Conservation (phyloP, 2,888 invertebrate genomes). For the Idaea aversata region DNA sequence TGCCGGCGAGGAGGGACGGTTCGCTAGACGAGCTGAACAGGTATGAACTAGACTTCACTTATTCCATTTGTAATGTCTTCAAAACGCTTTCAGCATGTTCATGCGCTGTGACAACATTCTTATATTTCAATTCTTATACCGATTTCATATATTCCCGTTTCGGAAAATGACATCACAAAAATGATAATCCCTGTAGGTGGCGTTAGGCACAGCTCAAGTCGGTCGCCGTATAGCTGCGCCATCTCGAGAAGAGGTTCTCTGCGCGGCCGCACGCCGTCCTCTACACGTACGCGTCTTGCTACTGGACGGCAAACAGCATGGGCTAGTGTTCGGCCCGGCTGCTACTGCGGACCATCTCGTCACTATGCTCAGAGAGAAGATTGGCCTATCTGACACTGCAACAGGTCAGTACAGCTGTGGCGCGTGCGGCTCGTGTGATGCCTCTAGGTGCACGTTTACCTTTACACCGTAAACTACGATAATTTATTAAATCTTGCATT, state of each 20-base stretch:
- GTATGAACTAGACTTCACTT: conserved; percentile 44
- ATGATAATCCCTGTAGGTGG: conserved; percentile 48
- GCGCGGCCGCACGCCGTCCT: conserved; percentile 93
- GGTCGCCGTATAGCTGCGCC: conserved; percentile 94
- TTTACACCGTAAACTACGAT: too few relatives aligned
- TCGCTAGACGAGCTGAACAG: conserved; percentile 95
- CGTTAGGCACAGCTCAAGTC: conserved; percentile 71
- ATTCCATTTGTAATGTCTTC: too few relatives aligned
- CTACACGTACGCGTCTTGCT: conserved; percentile 95
- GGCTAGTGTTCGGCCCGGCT: conserved; percentile 96
- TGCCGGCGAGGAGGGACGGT: conserved; percentile 94
- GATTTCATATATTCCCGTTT: too few relatives aligned
- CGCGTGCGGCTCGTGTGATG: background rate
- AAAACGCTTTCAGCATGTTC: too few relatives aligned
- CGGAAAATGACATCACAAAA: too few relatives aligned
- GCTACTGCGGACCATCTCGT: conserved; percentile 95
- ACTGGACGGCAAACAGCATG: conserved; percentile 96
- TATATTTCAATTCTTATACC: background rate
- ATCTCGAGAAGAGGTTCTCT: conserved; percentile 94
- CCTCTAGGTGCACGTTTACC: too few relatives aligned
- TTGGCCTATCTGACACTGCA: conserved; percentile 89
- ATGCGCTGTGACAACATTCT: background rate
- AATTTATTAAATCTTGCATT: too few relatives aligned
- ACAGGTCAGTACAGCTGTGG: conserved; percentile 72
- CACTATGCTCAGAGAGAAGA: conserved; percentile 92